A percentile compares a stretch with the other conserved stretches of the same genome.
phyloP scores from a whole-genome alignment of 2,888 invertebrate species.

The Keiferia lycopersicella region DNA sequence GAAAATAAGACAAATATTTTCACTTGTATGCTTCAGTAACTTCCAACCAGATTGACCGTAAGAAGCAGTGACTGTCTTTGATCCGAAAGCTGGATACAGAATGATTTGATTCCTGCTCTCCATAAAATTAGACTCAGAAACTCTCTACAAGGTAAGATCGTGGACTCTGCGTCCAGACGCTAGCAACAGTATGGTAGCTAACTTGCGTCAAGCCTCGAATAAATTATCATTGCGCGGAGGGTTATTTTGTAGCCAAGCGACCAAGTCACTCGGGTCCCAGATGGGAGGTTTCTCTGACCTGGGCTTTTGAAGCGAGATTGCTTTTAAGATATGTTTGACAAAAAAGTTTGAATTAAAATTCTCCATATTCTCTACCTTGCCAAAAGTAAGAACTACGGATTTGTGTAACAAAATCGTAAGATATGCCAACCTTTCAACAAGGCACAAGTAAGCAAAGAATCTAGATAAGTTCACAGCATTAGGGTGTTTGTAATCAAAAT shows the following conservation, averaged over 20 bases:
- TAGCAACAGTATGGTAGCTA: conserved; percentile 21
- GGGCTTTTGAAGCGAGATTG: conserved; percentile 17
- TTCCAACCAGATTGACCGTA: conserved; percentile 17
- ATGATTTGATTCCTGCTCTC: conserved; percentile 5
- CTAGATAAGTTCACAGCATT: conserved; percentile 2
- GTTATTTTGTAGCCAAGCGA: conserved; percentile 21
- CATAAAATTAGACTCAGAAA: background rate
- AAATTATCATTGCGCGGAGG: conserved; percentile 1
- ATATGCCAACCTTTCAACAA: conserved; percentile 24
- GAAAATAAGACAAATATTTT: conserved; percentile 4
- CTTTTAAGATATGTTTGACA: conserved; percentile 23
- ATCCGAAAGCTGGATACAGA: conserved; percentile 30
- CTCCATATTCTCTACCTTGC: conserved; percentile 7
- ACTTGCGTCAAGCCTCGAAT: conserved; percentile 27
- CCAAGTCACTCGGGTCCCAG: conserved; percentile 28
- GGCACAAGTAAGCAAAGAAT: conserved; percentile 24
- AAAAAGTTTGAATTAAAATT: conserved; percentile 23
- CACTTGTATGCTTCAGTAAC: conserved; percentile 9
- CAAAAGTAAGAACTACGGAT: conserved; percentile 21
- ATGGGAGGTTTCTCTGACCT: conserved; percentile 17
- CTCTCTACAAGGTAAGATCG: conserved; percentile 28
- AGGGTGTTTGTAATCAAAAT: background rate
- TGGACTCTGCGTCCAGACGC: conserved; percentile 31
- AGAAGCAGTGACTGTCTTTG: conserved; percentile 27
- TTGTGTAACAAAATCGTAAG: conserved; percentile 20